These are phyloP conservation scores for Scaptomyza reducta DNA, from an alignment of 2,888 invertebrate genomes.

Conservation along the genomic window DNA sequence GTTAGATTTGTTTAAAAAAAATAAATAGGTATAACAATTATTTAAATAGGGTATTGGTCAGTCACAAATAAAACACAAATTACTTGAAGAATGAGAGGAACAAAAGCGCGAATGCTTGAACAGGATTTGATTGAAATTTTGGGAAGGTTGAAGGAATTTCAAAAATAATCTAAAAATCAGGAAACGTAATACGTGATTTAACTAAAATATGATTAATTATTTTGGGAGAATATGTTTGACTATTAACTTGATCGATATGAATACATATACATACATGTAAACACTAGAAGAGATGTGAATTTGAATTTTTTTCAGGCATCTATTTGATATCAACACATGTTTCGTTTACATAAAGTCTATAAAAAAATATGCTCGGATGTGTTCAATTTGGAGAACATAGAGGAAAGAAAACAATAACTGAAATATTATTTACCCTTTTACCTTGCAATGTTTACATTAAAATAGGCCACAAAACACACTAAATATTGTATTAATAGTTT, in stretches of 20 bases:
- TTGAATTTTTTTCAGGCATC: slow-evolving; percentile 11
- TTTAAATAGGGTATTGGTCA: slow-evolving; percentile 6
- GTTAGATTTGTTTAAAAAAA: slow-evolving; percentile 5
- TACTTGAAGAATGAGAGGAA: not conserved
- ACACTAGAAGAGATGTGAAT: too few species aligned
- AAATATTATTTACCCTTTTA: not conserved
- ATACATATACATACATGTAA: not conserved
- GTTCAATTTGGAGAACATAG: not conserved
- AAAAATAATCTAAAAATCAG: not conserved
- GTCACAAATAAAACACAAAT: slow-evolving; percentile 5
- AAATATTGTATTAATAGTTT: slow-evolving; percentile 9
- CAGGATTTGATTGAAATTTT: not conserved
- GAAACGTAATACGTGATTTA: not conserved
- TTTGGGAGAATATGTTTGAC: not conserved
- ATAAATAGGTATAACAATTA: not conserved
- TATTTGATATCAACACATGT: slow-evolving; percentile 38
- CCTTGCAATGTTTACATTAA: not conserved
- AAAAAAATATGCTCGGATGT: not conserved
- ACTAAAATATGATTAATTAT: not conserved
- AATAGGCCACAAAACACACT: slow-evolving; percentile 12
- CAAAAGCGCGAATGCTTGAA: slow-evolving; percentile 1
- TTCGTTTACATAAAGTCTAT: slow-evolving; percentile 7
- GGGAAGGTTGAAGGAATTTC: not conserved
- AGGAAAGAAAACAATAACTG: not conserved
- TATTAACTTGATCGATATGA: not conserved